Evolutionary conservation across 2,113 vertebrate genomes (phyloP), one percentile per base, ranked within the genome.

Genomic region (Phasianus colchicus): DNA sequence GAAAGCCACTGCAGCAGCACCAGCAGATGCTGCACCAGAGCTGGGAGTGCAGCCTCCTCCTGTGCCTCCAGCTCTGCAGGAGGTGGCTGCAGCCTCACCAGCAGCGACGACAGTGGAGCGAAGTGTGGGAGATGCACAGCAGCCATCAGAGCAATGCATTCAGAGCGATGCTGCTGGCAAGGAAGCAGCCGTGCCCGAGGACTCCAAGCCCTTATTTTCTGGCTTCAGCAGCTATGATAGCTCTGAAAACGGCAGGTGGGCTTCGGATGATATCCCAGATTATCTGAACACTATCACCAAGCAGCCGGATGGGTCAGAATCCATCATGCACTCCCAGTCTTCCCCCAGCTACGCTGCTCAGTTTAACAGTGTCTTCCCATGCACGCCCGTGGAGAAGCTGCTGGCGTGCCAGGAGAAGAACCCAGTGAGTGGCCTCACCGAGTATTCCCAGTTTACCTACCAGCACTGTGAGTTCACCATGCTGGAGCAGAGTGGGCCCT

Each of bases 351-450:
- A 89, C 21, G 21, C 79, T 1, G 66, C 95, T 55, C 95, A 89
- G 66, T 66, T 94, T 1, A 94, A 96, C 25, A 14, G 86, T 8
- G 65, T 87, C 69, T 82, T 97, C 15, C 93, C 97, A 18, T 98
- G 98, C 25, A 96, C 97, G 0, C 96, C 97, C 2, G 87, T 97
- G 24, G 98, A 98, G 95, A 98, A 99, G 24, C 97, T 99, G n/a
- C 96, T 98, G 24, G 98, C 99, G 72, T 98, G 99, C 91, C 98
- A 97, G 93, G 96, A 98, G 92, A 99, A 99, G 98, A 99, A 99
- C 94, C 99, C 99, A 0, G 98, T 99, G 90, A 99, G 99, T 5
- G 99, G 99, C 50, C 98, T 99, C 30, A 98, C 99, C 60, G 99
- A 99, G 36, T 99, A 99, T 29, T 98, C 99, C n/a, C 99, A 99